Base-by-base conservation (phyloP, 30 jellyfish, hydroid and myxozoan species). In the Catostylus mosaicus region DNA sequence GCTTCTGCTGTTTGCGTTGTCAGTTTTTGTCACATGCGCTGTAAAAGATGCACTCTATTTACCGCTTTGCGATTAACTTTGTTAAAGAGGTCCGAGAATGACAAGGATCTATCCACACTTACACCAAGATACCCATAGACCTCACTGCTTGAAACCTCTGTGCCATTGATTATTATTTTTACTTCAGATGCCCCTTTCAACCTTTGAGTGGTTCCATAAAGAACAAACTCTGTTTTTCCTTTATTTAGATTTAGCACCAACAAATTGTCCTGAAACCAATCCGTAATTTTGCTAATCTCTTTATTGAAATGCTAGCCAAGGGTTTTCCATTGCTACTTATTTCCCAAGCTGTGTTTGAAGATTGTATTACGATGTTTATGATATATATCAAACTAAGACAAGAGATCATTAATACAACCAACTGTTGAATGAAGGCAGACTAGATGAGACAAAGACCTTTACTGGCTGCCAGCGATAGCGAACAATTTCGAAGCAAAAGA, bases 21-120 rank as follows among this genome's bases (percentile, higher is more conserved):
- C 56, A 43, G 56, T 43, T 43, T 59, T 59, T 59, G 72, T 20
- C 22, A 6, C 36, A 59, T 20, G 22, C 78, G 78, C 78, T 66
- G 29, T 32, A 66, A 66, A 66, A 66, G 78, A 30, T 66, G 78
- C 78, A 66, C 66, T 71, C 70, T 71, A 18, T 37, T 71, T 31
- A 71, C 70, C 22, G 66, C 70, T 33, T 47, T 71, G 70, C 47
- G 72, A 33, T 16, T 7, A 71, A 71, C 47, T 75, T 71, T 14
- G 83, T 40, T 31, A 71, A 71, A 71, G 32, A 6, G 35, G 9
- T 59, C 36, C 36, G 72, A 29, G 78, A 66, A 66, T 11, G 24
- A 29, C 29, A 23, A 71, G 10, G 68, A 40, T 26, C 22, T 26
- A 57, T 47, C 83, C 83, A 35, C 20, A 71, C 38, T 27, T 43